Evolutionary conservation across 2,113 vertebrate species (phyloP), one percentile per base, ranked within the genome.

Genomic region (Larimichthys crocea): DNA sequence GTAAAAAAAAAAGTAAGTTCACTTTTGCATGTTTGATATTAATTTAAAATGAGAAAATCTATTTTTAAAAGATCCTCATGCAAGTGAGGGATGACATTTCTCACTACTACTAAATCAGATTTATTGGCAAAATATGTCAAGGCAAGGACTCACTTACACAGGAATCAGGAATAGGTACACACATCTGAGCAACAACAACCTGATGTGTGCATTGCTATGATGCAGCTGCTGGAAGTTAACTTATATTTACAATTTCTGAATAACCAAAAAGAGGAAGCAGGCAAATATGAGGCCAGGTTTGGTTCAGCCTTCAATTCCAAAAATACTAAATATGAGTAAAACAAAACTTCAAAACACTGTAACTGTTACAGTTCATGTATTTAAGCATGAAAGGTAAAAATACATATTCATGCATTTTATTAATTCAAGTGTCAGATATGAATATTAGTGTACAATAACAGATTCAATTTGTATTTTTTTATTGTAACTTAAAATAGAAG

Each of bases 181-280:
- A 40, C 35, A 8, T 48, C 19, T 61, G 19, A 31, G 17, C 22
- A n/a, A n/a, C 19, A 24, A 5, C 24, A 24, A 4, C 59, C 59
- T 40, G 24, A 20, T 26, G 2, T 5, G 24, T 50, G 42, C 29
- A 15, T 12, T 11, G 3, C 26, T 40, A 0, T 1, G 3, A 5
- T 56, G 24, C 24, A 65, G 68, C 40, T 72, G 77, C 0, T 4
- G 16, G 35, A 1, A 10, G 29, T 40, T 40, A 8, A 8, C 3
- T 22, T 22, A 2, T 26, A 3, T n/a, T 40, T 46, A 4, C n/a
- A 16, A 17, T 46, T 24, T 57, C 63, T n/a, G 8, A 53, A 35
- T 20, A 1, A 12, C 2, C 31, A 7, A 56, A 78, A 79, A 79
- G 40, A 61, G 74, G 84, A 82, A 82, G 64, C 29, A 19, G 62